phyloP scores from a whole-genome alignment of 2,113 vertebrate species.

The Thunnus thynnus region DNA sequence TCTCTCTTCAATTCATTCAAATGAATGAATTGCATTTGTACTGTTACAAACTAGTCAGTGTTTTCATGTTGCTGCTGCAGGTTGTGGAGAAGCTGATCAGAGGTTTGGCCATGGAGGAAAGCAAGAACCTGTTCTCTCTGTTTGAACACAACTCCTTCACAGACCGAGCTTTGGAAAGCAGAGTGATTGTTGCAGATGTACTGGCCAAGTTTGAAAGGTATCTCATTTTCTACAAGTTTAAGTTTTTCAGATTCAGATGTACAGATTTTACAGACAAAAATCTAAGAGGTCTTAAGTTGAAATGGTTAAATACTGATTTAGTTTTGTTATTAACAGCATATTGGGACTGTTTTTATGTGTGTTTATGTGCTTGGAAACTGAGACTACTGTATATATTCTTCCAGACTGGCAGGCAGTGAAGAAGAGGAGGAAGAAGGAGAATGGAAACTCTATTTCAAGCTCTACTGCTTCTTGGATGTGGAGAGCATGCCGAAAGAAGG shows the following conservation, averaged over 20 bases:
- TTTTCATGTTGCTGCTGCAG: slow-evolving; percentile 75
- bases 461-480: slow-evolving; percentile 94
- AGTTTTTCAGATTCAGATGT: too few species aligned
- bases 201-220: slow-evolving; percentile 98
- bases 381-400: not conserved
- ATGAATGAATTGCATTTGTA: too few species aligned
- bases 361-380: not conserved
- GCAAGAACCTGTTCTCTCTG: slow-evolving; percentile 98
- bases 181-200: slow-evolving; percentile 95
- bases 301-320: not conserved
- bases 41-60: not conserved
- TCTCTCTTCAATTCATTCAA: too few species aligned
- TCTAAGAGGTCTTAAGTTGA: too few species aligned
- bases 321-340: not conserved
- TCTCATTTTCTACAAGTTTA: not conserved
- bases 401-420: slow-evolving; percentile 89
- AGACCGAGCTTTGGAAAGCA: slow-evolving; percentile 96
- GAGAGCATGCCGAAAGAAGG: slow-evolving; percentile 94
- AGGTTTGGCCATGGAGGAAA: slow-evolving; percentile 97
- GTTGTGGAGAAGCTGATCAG: slow-evolving; percentile 98
- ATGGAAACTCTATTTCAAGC: slow-evolving; percentile 94
- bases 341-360: not conserved
- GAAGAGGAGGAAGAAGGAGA: slow-evolving; percentile 91
- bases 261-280: too few species aligned
- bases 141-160: slow-evolving; percentile 93